phyloP scores from a whole-genome alignment of 2,888 invertebrate genomes.

The Spilosoma lubricipeda region DNA sequence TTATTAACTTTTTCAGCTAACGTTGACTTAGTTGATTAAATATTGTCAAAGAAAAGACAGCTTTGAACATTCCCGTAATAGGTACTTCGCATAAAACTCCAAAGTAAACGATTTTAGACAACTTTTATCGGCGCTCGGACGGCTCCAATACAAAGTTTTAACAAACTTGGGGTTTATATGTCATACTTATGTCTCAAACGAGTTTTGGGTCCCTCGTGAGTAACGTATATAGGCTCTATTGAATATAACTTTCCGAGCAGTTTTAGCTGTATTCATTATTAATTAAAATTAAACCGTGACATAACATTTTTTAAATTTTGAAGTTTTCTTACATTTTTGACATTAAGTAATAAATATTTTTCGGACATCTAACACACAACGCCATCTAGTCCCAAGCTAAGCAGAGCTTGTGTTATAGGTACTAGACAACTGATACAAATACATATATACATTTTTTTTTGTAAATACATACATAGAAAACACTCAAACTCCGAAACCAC shows the following conservation, averaged over 20 bases:
- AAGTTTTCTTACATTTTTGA: too few species aligned
- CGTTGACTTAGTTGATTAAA: slow-evolving; percentile 20
- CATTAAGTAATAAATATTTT: too few species aligned
- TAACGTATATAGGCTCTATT: slow-evolving; percentile 4
- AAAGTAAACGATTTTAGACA: slow-evolving; percentile 25
- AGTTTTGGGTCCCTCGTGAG: slow-evolving; percentile 6
- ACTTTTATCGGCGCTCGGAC: slow-evolving; percentile 1
- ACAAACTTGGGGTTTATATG: slow-evolving; percentile 17
- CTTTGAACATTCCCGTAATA: slow-evolving; percentile 16
- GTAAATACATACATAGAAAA: too few species aligned
- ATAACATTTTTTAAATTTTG: background rate
- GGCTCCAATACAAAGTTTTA: slow-evolving; percentile 7
- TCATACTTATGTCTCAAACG: slow-evolving; percentile 18
- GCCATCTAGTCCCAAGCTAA: too few species aligned
- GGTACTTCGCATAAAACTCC: slow-evolving; percentile 12
- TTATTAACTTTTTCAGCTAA: slow-evolving; percentile 1
- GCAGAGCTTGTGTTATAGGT: too few species aligned
- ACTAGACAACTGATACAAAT: too few species aligned
- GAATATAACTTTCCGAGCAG: slow-evolving; percentile 12
- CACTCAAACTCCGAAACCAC: too few species aligned
- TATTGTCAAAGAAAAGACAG: slow-evolving; percentile 14
- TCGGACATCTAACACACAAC: too few species aligned
- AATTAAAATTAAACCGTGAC: background rate
- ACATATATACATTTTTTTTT: too few species aligned
- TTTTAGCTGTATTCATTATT: background rate